Base-by-base conservation (phyloP, 2,888 invertebrate species). In the Blera fallax region DNA sequence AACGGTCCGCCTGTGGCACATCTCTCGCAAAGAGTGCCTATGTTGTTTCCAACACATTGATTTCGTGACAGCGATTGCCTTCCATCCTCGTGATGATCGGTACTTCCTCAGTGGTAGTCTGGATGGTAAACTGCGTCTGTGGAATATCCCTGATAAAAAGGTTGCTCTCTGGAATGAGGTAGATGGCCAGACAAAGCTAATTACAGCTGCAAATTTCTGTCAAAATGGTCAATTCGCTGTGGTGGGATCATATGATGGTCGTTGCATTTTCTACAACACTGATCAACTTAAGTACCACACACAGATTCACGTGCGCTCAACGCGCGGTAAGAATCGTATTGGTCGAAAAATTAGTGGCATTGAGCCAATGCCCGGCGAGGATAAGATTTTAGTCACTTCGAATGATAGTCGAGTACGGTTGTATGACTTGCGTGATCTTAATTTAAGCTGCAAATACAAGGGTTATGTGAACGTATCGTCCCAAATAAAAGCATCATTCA, bases 91-190 rank as follows among this genome's bases (percentile, higher is more conserved):
- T 72, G 97, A 97, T 89, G 97, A 97, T 91, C 93, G 97, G 6
- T 92, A 99, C 92, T 99, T 99, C 92, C 93, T 99, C 37, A 99
- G 98, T 80, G 99, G 99, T 14, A 98, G 98, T 18, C 93, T 99
- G 56, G 99, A 99, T 92, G 99, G 99, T 1, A 99, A 99, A 93
- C 93, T 99, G 62, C 94, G 99, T n/a, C 93, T 99, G 6, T 99
- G 99, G 99, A 98, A 99, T 92, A 99, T 99, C 90, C 99, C 99
- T 0, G 99, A 99, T 91, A 99, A 99, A 91, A 98, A 98, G 94
- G 99, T 99, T 6, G 98, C 98, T 0, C 95, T 98, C 6, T 99
- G 99, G 98, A 99, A 98, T 92, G 99, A 99, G 93, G 96, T 98
- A 0, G 97, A 97, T 91, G 98, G 98, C n/a, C 97, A 96, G 89